Conservation (phyloP, 2,797 vertebrate genomes). For the Lagodon rhomboides region DNA sequence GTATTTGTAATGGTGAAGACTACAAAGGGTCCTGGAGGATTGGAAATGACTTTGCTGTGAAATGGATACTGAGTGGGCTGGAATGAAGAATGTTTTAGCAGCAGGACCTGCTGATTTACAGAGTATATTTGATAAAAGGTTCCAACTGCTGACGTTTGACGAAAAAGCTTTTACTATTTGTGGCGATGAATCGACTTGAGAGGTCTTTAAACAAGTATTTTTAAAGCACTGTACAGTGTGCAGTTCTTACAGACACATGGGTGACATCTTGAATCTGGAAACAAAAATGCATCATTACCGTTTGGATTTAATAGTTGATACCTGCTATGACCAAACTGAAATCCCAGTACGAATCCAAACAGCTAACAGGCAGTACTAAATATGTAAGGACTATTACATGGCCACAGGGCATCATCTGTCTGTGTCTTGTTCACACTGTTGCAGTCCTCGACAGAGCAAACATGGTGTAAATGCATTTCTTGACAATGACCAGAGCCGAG, state of each 20-base stretch:
- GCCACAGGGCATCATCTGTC: conserved; percentile 1
- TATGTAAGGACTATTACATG: conserved; percentile 14
- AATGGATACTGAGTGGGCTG: not conserved
- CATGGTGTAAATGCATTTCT: conserved; percentile 29
- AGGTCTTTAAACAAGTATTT: conserved; percentile 11
- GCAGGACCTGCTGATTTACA: not conserved
- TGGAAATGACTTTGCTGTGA: too few species aligned
- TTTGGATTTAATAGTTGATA: conserved; percentile 8
- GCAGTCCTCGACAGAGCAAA: not conserved
- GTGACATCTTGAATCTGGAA: conserved; percentile 19
- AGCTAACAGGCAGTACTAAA: conserved; percentile 30
- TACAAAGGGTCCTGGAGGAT: not conserved
- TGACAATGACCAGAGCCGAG: conserved; percentile 26
- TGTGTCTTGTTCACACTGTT: conserved; percentile 8
- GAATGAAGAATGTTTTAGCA: not conserved
- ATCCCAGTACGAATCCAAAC: conserved; percentile 26
- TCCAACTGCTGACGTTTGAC: not conserved
- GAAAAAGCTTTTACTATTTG: not conserved
- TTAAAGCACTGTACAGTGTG: conserved; percentile 13
- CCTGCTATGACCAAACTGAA: conserved; percentile 2
- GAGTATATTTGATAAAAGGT: not conserved
- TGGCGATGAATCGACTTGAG: not conserved
- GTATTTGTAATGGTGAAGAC: not conserved
- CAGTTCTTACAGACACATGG: conserved; percentile 11
- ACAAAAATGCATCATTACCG: conserved; percentile 13